Conservation (phyloP, 2,888 invertebrate species). For the Ichneumon xanthorius region DNA sequence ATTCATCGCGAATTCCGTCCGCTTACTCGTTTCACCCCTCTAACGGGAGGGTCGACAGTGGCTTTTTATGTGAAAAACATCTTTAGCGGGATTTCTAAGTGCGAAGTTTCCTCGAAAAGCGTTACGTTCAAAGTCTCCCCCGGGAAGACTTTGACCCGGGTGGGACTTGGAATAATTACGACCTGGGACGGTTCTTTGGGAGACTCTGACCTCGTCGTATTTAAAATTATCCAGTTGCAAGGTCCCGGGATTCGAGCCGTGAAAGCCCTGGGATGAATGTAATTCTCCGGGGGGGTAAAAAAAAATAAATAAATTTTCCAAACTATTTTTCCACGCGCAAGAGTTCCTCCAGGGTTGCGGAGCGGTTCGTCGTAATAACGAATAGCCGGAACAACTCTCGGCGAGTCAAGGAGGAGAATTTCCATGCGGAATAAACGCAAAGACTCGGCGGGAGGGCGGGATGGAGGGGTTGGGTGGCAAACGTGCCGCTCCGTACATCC, state of each 20-base stretch:
- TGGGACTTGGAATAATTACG: no score
- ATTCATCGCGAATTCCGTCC: slow-evolving; percentile 2
- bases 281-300: not conserved
- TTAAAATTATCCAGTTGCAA: not conserved
- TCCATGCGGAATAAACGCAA: not conserved
- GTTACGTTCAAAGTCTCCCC: no score
- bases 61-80: no score
- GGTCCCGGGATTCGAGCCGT: not conserved
- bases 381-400: slow-evolving; percentile 14
- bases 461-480: not conserved
- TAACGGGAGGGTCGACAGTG: no score
- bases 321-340: not conserved
- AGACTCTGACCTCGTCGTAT: no score
- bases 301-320: not conserved
- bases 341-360: not conserved
- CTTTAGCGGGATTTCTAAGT: no score
- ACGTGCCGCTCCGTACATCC: not conserved
- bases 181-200: no score
- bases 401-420: slow-evolving; percentile 11
- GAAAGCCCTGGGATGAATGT: not conserved
- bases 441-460: not conserved
- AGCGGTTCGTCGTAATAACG: slow-evolving; percentile 7
- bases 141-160: no score
- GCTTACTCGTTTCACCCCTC: not conserved
- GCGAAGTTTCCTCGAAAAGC: no score